Conservation (phyloP, 2,113 vertebrate genomes). For the Deroptyus accipitrinus region DNA sequence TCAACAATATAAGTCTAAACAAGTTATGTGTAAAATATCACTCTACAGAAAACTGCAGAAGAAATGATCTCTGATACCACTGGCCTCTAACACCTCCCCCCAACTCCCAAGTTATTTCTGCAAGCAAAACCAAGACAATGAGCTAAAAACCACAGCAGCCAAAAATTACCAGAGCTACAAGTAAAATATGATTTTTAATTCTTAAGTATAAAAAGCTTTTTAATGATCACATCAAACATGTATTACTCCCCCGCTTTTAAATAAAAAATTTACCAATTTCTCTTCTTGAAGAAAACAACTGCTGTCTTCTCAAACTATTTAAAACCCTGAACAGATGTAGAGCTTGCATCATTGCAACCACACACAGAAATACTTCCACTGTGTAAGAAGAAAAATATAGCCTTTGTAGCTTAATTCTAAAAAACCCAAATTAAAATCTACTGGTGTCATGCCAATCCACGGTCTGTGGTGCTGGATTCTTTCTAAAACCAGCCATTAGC, state of each 20-base stretch:
- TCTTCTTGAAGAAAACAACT: slow-evolving; percentile 45
- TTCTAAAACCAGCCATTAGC: neutral
- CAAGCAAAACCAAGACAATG: neutral
- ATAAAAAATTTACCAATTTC: slow-evolving; percentile 39
- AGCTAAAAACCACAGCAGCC: neutral
- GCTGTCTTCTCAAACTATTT: slow-evolving; percentile 51
- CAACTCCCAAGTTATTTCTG: neutral
- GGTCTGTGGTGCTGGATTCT: neutral
- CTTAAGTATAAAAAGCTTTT: slow-evolving; percentile 39
- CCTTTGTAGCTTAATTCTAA: slow-evolving; percentile 3
- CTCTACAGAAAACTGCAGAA: neutral
- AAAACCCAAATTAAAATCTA: neutral
- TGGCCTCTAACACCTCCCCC: neutral
- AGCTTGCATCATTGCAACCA: slow-evolving; percentile 54
- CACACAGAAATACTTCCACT: slow-evolving; percentile 49
- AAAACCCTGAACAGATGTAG: slow-evolving; percentile 56
- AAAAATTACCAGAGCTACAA: neutral
- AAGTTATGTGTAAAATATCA: neutral
- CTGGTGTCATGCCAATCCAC: neutral
- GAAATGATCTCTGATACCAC: neutral
- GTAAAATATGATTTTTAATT: slow-evolving; percentile 6
- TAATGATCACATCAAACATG: slow-evolving; percentile 44
- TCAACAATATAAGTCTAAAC: neutral
- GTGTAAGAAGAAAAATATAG: slow-evolving; percentile 3
- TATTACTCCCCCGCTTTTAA: slow-evolving; percentile 8